Percentiles rank a stretch among this genome's conserved stretches.
Evolutionary conservation across 2,888 invertebrate genomes (phyloP).

Genomic region (Tenthredo mesomela): DNA sequence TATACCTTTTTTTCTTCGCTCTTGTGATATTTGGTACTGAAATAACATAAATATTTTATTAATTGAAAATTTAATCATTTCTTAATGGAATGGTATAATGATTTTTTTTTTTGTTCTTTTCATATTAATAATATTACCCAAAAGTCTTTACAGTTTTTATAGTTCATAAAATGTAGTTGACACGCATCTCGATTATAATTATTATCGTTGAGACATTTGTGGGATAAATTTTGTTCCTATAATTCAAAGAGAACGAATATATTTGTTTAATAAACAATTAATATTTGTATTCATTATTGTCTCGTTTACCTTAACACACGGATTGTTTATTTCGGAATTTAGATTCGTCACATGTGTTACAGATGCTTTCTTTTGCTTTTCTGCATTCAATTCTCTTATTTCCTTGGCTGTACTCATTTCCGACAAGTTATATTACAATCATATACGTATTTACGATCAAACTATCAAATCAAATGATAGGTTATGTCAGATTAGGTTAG

Average conservation of each 20-base stretch:
- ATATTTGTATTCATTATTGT: constrained; percentile 14
- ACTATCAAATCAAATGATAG: neutral
- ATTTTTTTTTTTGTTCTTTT: neutral
- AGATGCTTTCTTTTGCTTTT: neutral
- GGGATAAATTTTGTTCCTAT: constrained; percentile 87
- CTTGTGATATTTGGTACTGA: constrained; percentile 81
- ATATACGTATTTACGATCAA: neutral
- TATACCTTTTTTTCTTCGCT: constrained; percentile 84
- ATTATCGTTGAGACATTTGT: constrained; percentile 86
- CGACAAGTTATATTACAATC: neutral
- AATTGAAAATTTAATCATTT: neutral
- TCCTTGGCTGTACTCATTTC: constrained; percentile 25
- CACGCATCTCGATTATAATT: constrained; percentile 85
- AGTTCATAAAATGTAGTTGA: constrained; percentile 85
- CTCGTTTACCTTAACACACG: constrained; percentile 76
- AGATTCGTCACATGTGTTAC: constrained; percentile 4
- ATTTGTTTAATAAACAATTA: neutral
- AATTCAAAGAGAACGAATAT: constrained; percentile 66
- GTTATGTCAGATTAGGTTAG: neutral
- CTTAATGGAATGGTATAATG: neutral
- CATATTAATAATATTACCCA: constrained; percentile 84
- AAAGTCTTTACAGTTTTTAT: constrained; percentile 89
- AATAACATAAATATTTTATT: constrained; percentile 58
- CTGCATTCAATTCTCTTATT: neutral
- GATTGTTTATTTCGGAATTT: constrained; percentile 74